Conservation (phyloP, 23 tunicate genomes). For the Corella eumyota region DNA sequence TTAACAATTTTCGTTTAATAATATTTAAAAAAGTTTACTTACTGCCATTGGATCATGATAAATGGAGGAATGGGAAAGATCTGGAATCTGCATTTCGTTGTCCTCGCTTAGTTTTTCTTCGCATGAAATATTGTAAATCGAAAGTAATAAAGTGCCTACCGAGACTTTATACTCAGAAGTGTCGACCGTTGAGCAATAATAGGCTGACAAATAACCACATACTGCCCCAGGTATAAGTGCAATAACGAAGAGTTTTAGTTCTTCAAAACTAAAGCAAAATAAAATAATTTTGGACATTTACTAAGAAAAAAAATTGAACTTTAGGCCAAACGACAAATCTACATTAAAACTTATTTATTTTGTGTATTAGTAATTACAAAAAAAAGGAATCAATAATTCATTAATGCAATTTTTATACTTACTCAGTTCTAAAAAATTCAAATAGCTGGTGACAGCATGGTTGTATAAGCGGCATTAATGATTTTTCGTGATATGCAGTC, state of each 20-base stretch:
- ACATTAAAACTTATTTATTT: too few relatives aligned
- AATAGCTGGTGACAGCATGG: slow-evolving; percentile 74
- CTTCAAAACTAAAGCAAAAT: slow-evolving; percentile 14
- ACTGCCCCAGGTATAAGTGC: slow-evolving; percentile 36
- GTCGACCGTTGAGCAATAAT: slow-evolving; percentile 2
- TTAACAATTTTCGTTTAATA: too few relatives aligned
- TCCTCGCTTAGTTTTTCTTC: slow-evolving; percentile 7
- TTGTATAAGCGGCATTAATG: slow-evolving; percentile 23
- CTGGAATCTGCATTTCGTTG: slow-evolving; percentile 47
- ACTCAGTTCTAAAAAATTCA: slow-evolving; percentile 79
- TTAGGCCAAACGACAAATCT: too few relatives aligned
- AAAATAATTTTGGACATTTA: background rate
- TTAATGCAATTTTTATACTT: slow-evolving; percentile 3
- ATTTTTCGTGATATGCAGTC: background rate
- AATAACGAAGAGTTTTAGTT: slow-evolving; percentile 32
- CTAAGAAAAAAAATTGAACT: too few relatives aligned
- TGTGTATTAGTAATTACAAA: too few relatives aligned
- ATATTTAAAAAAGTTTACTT: slow-evolving; percentile 3
- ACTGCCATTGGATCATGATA: slow-evolving; percentile 76
- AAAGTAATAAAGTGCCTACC: slow-evolving; percentile 35
- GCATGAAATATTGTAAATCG: slow-evolving; percentile 51
- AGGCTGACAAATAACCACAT: slow-evolving; percentile 23
- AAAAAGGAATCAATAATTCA: background rate
- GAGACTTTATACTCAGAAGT: slow-evolving; percentile 3
- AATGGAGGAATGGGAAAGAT: slow-evolving; percentile 24